Evolutionary conservation across 2,797 vertebrate genomes (phyloP), one percentile per base, ranked within the genome.

Genomic region (Argentina silus): DNA sequence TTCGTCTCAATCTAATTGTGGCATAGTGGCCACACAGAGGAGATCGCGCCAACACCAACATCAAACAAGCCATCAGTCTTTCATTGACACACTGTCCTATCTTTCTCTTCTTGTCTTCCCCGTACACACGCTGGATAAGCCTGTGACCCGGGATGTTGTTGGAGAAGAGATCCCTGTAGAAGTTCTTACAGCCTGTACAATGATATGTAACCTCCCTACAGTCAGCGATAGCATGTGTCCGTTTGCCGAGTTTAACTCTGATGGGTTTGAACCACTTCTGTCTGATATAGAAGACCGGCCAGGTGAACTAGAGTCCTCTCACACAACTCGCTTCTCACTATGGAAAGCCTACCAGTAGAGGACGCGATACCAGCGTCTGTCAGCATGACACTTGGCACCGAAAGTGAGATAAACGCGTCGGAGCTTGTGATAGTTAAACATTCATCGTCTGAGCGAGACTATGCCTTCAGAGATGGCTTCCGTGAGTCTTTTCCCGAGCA

Each of bases 231-330:
- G 48, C 3, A 43, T 9, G n/a, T 2, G 10, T 51, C 56, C 69
- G 67, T 55, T 67, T 76, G 6, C 55, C 69, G 7, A 67, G 51
- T 9, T 1, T 56, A 7, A 5, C 23, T 21, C 6, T 7, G 7
- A 2, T 5, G 3, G 0, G 1, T 3, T 7, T 70, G 7, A 74
- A 62, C 76, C 67, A 78, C 55, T 47, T 53, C 27, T 69, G 78
- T 72, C 36, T 72, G 73, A 12, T 75, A 79, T 27, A 79, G n/a
- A 2, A 72, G 19, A 11, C 72, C 68, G 1, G 79, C 72, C 62
- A 81, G 45, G 45, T 77, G 72, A 1, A 81, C 64, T 2, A 75
- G 36, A 17, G 50, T 2, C 14, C 53, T 45, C 15, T 77, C 72
- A 0, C 17, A 48, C 2, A 6, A 0, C 17, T 75, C 72, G 42